Conservation (phyloP, 1,140 invertebrate genomes). For the Microvelia longipes region DNA sequence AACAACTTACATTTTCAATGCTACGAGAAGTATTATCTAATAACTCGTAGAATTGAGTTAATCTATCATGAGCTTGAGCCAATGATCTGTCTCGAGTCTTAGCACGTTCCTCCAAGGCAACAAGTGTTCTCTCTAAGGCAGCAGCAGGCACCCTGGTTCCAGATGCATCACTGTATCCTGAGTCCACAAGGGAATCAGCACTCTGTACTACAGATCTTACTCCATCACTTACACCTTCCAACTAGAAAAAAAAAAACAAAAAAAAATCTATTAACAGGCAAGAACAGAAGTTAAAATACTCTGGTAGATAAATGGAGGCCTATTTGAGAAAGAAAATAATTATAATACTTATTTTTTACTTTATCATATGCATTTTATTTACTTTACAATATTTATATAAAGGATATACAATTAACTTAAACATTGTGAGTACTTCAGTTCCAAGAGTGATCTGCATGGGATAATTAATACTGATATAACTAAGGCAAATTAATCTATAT, state of each 20-base stretch:
- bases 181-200: constrained; percentile 61
- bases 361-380: too few species aligned
- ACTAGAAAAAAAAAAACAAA: constrained; percentile 16
- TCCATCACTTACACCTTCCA: constrained; percentile 48
- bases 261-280: background rate
- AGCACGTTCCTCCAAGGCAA: constrained; percentile 59
- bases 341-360: too few species aligned
- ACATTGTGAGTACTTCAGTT: too few species aligned
- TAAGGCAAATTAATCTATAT: too few species aligned
- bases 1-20: background rate
- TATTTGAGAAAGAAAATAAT: too few species aligned
- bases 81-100: constrained; percentile 60
- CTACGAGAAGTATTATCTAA: background rate
- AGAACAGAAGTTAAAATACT: too few species aligned
- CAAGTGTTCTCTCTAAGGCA: constrained; percentile 55
- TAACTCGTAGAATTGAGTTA: background rate
- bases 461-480: too few species aligned
- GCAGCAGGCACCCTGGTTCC: constrained; percentile 68
- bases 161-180: constrained; percentile 63
- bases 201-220: constrained; percentile 52
- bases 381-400: too few species aligned
- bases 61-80: constrained; percentile 42
- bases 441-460: too few species aligned
- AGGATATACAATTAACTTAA: too few species aligned
- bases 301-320: too few species aligned